Evolutionary conservation across 2,113 vertebrate genomes (phyloP).

Genomic region (Gobiocypris rarus): DNA sequence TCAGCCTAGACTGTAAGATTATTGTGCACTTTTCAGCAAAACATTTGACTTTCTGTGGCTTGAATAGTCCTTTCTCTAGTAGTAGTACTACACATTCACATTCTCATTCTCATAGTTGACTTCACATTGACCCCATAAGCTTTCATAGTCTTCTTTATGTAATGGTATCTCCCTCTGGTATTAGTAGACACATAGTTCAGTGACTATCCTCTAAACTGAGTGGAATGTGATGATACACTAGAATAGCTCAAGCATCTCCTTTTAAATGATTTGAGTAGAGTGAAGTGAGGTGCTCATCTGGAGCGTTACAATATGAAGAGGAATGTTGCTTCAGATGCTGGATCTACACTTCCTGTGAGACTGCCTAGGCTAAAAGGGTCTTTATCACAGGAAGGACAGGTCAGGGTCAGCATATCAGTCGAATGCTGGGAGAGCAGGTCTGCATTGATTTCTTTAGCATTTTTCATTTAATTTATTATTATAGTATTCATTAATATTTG

Average conservation of each 20-base stretch:
- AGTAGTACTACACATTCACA: too few relatives aligned
- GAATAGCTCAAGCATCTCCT: background rate
- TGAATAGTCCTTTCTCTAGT: too few relatives aligned
- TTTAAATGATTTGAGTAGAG: background rate
- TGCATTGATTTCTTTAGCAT: too few relatives aligned
- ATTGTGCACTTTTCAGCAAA: too few relatives aligned
- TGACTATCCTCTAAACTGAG: background rate
- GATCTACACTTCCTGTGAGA: slow-evolving; percentile 30
- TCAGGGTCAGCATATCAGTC: slow-evolving; percentile 25
- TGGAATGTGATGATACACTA: background rate
- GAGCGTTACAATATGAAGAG: background rate
- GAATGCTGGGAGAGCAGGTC: background rate
- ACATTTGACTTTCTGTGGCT: too few relatives aligned
- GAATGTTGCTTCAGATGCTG: background rate
- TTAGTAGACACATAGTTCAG: background rate
- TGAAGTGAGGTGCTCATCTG: background rate
- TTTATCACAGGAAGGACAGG: slow-evolving; percentile 15
- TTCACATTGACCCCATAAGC: background rate
- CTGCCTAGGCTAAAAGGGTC: background rate
- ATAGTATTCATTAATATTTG: too few relatives aligned
- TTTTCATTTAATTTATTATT: too few relatives aligned
- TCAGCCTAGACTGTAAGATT: too few relatives aligned
- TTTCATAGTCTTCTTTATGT: slow-evolving; percentile 10
- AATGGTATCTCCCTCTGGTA: slow-evolving; percentile 3
- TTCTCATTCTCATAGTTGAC: background rate